phyloP scores from a whole-genome alignment of 2,797 vertebrate genomes.

The Poliocrania exsul region DNA sequence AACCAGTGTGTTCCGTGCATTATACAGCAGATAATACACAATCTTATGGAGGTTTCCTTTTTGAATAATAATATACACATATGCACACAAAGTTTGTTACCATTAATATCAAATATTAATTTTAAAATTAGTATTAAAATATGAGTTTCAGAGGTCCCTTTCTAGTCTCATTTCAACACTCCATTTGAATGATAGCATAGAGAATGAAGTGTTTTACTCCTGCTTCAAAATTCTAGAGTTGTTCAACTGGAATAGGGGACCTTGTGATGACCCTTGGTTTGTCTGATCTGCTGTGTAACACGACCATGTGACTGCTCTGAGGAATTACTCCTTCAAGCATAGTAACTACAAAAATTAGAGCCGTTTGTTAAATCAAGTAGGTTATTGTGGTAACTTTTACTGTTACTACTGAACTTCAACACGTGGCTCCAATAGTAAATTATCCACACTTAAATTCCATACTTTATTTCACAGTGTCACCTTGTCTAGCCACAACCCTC shows the following conservation, averaged over 20 bases:
- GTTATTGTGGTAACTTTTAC: background rate
- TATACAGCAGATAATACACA: background rate
- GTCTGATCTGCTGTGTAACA: background rate
- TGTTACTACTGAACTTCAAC: background rate
- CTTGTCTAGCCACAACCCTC: background rate
- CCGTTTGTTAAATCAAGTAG: background rate
- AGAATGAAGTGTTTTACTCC: background rate
- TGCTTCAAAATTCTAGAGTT: background rate
- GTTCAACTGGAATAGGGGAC: background rate
- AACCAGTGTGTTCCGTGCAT: background rate
- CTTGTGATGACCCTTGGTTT: background rate
- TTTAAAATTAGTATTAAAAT: background rate
- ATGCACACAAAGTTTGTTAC: background rate
- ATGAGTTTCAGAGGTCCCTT: background rate
- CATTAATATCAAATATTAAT: background rate
- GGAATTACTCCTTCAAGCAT: background rate
- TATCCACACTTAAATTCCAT: background rate
- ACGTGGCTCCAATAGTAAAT: background rate
- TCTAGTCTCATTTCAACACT: background rate
- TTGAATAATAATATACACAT: background rate
- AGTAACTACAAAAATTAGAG: background rate
- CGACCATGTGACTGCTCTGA: background rate
- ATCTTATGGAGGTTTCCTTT: background rate
- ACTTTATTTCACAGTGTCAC: background rate
- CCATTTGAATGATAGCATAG: rapidly evolving